Conservation (phyloP, 2,888 invertebrate species). For the Tachina lurida region DNA sequence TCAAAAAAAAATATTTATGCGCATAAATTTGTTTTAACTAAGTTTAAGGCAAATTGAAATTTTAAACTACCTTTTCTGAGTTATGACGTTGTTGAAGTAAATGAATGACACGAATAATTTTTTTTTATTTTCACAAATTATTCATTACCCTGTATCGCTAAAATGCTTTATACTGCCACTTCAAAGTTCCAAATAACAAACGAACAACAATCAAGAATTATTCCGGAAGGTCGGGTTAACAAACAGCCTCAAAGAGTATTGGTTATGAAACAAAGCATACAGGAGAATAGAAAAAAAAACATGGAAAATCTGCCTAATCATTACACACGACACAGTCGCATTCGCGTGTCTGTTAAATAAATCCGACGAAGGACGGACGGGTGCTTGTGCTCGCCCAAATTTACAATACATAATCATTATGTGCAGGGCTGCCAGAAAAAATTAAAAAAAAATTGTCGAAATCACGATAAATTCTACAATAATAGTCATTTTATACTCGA, state of each 20-base stretch:
- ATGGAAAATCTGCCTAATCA: slow-evolving; percentile 49
- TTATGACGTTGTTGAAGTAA: too few species aligned
- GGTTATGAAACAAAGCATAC: slow-evolving; percentile 45
- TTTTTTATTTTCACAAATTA: too few species aligned
- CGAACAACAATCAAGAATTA: slow-evolving; percentile 37
- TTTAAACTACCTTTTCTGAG: too few species aligned
- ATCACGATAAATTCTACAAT: too few species aligned
- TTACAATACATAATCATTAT: background rate
- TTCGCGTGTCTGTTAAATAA: slow-evolving; percentile 39
- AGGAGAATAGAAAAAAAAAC: slow-evolving; percentile 8
- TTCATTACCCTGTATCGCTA: slow-evolving; percentile 32
- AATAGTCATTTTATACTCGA: too few species aligned
- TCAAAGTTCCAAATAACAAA: background rate
- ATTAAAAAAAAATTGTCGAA: too few species aligned
- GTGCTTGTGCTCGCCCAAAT: background rate
- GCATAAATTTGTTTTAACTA: too few species aligned
- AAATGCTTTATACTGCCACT: background rate
- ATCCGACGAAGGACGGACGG: slow-evolving; percentile 20
- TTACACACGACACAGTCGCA: slow-evolving; percentile 40
- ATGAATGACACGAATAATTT: too few species aligned
- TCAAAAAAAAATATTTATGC: too few species aligned
- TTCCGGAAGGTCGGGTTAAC: slow-evolving; percentile 66
- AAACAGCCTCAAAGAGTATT: slow-evolving; percentile 55
- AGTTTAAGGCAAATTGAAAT: too few species aligned
- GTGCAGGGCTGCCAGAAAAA: too few species aligned